Conservation (phyloP, 2,113 vertebrate genomes). For the Aythya baeri region DNA sequence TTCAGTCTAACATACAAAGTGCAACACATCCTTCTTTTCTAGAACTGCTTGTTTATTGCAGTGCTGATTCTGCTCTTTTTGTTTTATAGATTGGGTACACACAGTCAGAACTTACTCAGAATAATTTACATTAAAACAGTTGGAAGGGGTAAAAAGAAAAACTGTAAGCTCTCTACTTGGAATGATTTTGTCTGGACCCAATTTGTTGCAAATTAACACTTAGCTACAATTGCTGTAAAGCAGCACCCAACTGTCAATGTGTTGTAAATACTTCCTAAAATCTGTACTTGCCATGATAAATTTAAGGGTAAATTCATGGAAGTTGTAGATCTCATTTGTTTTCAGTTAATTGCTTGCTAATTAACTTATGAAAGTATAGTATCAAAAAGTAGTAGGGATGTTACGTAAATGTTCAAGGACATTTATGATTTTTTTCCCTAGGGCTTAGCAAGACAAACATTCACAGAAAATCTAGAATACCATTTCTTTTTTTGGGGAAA, state of each 20-base stretch:
- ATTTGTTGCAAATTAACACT: neutral
- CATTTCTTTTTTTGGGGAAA: fast-evolving
- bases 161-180: neutral
- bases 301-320: neutral
- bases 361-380: neutral
- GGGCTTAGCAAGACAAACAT: neutral
- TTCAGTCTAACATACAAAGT: constrained; percentile 11
- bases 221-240: neutral
- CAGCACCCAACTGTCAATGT: neutral
- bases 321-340: neutral
- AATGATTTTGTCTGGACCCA: neutral
- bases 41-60: constrained; percentile 7
- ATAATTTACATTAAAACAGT: neutral
- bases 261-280: neutral
- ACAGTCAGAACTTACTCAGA: neutral
- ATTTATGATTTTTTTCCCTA: neutral
- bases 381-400: neutral
- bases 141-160: neutral
- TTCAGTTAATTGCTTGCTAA: neutral
- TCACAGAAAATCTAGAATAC: neutral
- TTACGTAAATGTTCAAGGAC: neutral
- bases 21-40: constrained; percentile 1
- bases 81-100: neutral
- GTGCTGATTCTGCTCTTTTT: constrained; percentile 26
- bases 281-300: neutral